These are phyloP conservation scores for Conopomorpha cramerella DNA, from an alignment of 1,140 invertebrate genomes.

Conservation along the genomic window DNA sequence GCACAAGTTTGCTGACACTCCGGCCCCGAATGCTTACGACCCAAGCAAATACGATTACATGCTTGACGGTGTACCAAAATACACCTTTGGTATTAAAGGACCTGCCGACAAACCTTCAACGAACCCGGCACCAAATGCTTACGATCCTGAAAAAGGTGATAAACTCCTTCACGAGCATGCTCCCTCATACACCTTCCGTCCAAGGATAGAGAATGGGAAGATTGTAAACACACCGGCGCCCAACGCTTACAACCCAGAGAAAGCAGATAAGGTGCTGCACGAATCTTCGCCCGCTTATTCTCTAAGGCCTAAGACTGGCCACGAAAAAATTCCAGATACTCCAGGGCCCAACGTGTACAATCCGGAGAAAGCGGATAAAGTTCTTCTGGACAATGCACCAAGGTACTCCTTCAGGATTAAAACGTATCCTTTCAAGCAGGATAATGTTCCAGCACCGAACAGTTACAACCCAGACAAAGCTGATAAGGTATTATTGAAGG, in stretches of 20 bases:
- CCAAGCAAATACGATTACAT: constrained; percentile 63
- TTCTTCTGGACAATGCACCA: constrained; percentile 63
- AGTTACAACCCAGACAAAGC: constrained; percentile 57
- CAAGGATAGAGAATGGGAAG: constrained; percentile 60
- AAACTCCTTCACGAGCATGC: constrained; percentile 50
- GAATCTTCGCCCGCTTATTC: constrained; percentile 51
- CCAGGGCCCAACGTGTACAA: constrained; percentile 62
- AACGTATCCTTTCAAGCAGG: constrained; percentile 50
- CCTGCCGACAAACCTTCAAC: constrained; percentile 56
- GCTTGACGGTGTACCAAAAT: constrained; percentile 54
- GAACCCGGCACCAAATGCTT: constrained; percentile 72
- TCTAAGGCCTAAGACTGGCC: constrained; percentile 43
- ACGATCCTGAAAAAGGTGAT: constrained; percentile 75
- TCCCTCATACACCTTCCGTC: constrained; percentile 65
- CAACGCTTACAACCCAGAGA: constrained; percentile 65
- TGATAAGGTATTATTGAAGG: constrained; percentile 69
- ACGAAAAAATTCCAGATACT: constrained; percentile 46
- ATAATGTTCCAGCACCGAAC: constrained; percentile 62
- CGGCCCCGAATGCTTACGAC: constrained; percentile 62
- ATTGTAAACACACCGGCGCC: constrained; percentile 60
- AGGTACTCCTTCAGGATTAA: constrained; percentile 64
- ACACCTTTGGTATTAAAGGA: constrained; percentile 64
- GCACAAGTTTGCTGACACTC: constrained; percentile 39
- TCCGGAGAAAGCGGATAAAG: constrained; percentile 65
- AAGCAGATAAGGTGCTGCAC: constrained; percentile 66